Evolutionary conservation across 2,888 invertebrate genomes (phyloP).

Genomic region (Gibbula magus): DNA sequence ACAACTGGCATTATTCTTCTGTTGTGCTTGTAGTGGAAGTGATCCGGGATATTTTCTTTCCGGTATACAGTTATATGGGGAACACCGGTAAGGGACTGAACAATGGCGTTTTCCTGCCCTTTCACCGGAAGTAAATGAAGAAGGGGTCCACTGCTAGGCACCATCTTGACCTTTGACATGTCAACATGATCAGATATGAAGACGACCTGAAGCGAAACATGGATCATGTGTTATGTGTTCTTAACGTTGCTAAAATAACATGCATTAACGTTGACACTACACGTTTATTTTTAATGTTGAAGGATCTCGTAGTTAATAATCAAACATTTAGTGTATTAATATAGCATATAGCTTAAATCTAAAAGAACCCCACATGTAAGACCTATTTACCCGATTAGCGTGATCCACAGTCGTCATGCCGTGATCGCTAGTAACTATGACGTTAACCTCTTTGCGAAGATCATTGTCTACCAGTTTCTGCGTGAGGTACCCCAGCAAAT

Average conservation of each 20-base stretch:
- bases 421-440: slow-evolving; percentile 68
- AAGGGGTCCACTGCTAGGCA: slow-evolving; percentile 42
- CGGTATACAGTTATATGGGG: slow-evolving; percentile 77
- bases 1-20: slow-evolving; percentile 80
- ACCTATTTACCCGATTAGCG: slow-evolving; percentile 43
- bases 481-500: slow-evolving; percentile 49
- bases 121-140: slow-evolving; percentile 46
- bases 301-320: too few relatives aligned
- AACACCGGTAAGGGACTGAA: slow-evolving; percentile 42
- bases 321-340: too few relatives aligned
- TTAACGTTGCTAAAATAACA: slow-evolving; percentile 16
- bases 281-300: too few relatives aligned
- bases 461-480: slow-evolving; percentile 35
- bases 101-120: slow-evolving; percentile 44
- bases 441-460: slow-evolving; percentile 52
- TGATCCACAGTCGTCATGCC: slow-evolving; percentile 63
- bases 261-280: too few relatives aligned
- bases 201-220: slow-evolving; percentile 9
- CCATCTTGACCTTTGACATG: background rate
- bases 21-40: slow-evolving; percentile 81
- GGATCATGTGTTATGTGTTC: background rate
- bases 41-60: slow-evolving; percentile 74
- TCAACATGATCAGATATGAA: slow-evolving; percentile 20
- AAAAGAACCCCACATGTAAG: too few relatives aligned
- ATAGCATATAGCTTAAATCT: too few relatives aligned